These are phyloP conservation scores for Ctenopoma kingsleyae DNA, from an alignment of 2,797 vertebrate genomes.

Conservation along the genomic window DNA sequence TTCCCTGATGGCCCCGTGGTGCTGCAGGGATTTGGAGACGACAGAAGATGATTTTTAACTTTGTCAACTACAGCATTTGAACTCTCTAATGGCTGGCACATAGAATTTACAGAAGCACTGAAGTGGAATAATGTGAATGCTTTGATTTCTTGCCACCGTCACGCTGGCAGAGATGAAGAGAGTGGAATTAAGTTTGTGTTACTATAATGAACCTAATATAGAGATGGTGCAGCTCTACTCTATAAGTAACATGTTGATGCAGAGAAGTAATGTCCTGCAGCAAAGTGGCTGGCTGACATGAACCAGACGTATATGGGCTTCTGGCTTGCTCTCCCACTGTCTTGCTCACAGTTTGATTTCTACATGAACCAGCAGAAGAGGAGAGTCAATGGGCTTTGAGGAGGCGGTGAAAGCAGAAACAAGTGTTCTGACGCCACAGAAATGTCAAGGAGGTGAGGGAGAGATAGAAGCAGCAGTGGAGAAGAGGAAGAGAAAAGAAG, in stretches of 20 bases:
- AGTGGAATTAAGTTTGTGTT: constrained; percentile 20
- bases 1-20: constrained; percentile 32
- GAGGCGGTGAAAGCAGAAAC: constrained; percentile 16
- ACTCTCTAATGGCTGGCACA: constrained; percentile 12
- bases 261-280: constrained; percentile 21
- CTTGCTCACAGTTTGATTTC: constrained; percentile 40
- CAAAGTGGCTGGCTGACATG: constrained; percentile 21
- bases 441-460: constrained; percentile 20
- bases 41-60: constrained; percentile 41
- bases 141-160: constrained; percentile 28
- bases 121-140: constrained; percentile 17
- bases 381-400: constrained; percentile 38
- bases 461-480: background rate
- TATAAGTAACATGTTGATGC: background rate
- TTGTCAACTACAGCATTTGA: constrained; percentile 29
- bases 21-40: constrained; percentile 24
- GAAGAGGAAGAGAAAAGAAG: constrained; percentile 9
- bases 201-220: background rate
- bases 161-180: constrained; percentile 19
- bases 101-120: constrained; percentile 14
- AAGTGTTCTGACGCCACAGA: constrained; percentile 11
- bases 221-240: constrained; percentile 4
- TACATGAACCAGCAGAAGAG: constrained; percentile 34
- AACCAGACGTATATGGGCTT: constrained; percentile 18
- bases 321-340: constrained; percentile 4